Percentiles rank a stretch among this genome's conserved stretches.
These are phyloP conservation scores for Molossus alvarezi DNA, from an alignment of 2,797 vertebrate species.

Conservation along the genomic window DNA sequence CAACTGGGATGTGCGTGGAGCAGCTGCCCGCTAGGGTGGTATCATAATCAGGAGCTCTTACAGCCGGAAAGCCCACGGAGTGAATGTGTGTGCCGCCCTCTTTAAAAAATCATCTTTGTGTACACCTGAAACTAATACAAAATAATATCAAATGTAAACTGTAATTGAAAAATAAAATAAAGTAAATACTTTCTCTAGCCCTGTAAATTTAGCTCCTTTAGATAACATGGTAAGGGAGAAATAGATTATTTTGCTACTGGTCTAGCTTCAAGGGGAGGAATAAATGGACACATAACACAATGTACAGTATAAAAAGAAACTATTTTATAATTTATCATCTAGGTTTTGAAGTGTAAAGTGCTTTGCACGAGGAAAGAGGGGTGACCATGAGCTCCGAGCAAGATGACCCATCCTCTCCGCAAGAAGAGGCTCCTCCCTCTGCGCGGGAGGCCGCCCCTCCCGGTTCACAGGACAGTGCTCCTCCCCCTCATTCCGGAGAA, in stretches of 20 bases:
- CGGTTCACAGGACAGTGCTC: neutral
- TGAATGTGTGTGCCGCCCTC: neutral
- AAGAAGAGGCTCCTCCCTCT: neutral
- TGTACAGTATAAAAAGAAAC: constrained; percentile 7
- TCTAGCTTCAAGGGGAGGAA: neutral
- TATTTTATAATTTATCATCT: constrained; percentile 27
- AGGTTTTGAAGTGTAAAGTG: constrained; percentile 67
- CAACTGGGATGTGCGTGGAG: neutral
- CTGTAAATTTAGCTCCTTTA: neutral
- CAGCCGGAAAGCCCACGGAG: neutral
- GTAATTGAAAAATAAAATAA: neutral
- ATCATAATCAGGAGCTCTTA: constrained; percentile 6
- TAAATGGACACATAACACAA: neutral
- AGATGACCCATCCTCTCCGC: rapidly evolving
- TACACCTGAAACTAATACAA: neutral
- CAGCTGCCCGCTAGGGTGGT: neutral
- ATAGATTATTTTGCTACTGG: neutral
- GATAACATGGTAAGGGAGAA: neutral
- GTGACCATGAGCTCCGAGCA: neutral
- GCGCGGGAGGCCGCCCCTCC: rapidly evolving
- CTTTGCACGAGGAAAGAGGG: neutral
- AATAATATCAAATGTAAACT: neutral
- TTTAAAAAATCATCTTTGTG: neutral
- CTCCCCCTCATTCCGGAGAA: rapidly evolving
- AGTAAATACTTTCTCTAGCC: neutral